Evolutionary conservation across 2,797 vertebrate genomes (phyloP).

Genomic region (Channa striata): DNA sequence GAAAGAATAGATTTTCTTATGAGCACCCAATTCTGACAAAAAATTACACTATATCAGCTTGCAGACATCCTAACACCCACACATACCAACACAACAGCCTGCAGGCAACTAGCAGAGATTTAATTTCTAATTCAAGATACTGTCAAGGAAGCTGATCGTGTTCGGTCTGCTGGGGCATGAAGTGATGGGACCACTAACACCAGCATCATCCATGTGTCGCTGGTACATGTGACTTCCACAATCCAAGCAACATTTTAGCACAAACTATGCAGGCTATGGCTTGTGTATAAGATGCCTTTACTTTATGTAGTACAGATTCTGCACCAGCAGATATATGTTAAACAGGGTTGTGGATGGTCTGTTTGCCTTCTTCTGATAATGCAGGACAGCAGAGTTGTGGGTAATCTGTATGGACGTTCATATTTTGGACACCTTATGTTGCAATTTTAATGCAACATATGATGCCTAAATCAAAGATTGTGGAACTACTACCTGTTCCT

Average conservation of each 20-base stretch:
- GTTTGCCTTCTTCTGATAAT: neutral
- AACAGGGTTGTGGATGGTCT: neutral
- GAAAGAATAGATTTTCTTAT: conserved; percentile 6
- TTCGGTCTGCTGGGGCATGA: conserved; percentile 45
- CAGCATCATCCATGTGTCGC: conserved; percentile 8
- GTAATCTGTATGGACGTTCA: neutral
- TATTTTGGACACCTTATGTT: too few relatives aligned
- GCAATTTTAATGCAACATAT: too few relatives aligned
- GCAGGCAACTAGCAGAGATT: conserved; percentile 27
- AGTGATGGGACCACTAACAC: conserved; percentile 30
- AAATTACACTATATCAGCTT: conserved; percentile 13
- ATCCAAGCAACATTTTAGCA: neutral
- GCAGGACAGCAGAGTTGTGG: neutral
- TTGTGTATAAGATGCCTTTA: conserved; percentile 5
- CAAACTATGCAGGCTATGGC: neutral
- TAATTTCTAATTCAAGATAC: conserved; percentile 31
- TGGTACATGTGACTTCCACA: neutral
- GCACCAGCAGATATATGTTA: neutral
- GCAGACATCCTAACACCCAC: conserved; percentile 23
- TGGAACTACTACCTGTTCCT: too few relatives aligned
- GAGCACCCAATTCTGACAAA: conserved; percentile 19
- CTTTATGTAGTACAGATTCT: neutral
- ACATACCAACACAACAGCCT: conserved; percentile 34
- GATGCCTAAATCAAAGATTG: too few relatives aligned
- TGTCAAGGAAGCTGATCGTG: conserved; percentile 35